Percentiles rank a stretch among this genome's conserved stretches.
Conservation (phyloP, 2,113 vertebrate species). For the Atlantisia rogersi region DNA sequence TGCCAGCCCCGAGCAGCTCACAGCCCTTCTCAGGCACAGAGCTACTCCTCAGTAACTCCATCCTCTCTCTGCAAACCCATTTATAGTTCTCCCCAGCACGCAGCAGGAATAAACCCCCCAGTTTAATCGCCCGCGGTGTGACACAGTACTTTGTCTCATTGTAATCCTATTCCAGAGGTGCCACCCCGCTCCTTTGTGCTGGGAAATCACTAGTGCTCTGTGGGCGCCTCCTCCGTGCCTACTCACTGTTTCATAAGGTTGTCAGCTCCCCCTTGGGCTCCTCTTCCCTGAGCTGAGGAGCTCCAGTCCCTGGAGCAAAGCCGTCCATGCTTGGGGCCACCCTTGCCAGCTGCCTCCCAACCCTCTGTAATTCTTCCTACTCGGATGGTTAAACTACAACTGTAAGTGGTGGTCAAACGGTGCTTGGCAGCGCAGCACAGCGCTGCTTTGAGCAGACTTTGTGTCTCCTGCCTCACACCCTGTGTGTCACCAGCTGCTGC, state of each 20-base stretch:
- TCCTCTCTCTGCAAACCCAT: neutral
- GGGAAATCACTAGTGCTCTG: neutral
- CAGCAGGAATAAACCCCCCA: neutral
- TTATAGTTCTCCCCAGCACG: neutral
- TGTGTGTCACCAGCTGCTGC: too few species aligned
- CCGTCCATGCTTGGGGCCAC: neutral
- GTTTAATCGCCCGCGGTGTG: neutral
- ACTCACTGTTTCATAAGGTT: neutral
- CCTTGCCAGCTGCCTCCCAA: neutral
- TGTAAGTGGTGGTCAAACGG: neutral
- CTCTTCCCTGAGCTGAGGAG: neutral
- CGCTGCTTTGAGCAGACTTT: neutral
- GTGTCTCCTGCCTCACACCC: neutral
- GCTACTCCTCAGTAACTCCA: neutral
- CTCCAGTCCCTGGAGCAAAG: neutral
- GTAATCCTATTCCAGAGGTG: neutral
- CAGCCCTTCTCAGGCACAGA: neutral
- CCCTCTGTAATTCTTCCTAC: neutral
- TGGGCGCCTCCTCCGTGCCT: conserved; percentile 13
- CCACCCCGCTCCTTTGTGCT: conserved; percentile 38
- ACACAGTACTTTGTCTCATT: conserved; percentile 6
- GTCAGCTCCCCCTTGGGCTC: neutral
- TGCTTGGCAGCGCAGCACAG: neutral
- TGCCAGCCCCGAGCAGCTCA: neutral
- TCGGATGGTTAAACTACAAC: neutral